These are phyloP conservation scores for Dermatemys mawii DNA, from an alignment of 2,113 vertebrate genomes.

Conservation along the genomic window DNA sequence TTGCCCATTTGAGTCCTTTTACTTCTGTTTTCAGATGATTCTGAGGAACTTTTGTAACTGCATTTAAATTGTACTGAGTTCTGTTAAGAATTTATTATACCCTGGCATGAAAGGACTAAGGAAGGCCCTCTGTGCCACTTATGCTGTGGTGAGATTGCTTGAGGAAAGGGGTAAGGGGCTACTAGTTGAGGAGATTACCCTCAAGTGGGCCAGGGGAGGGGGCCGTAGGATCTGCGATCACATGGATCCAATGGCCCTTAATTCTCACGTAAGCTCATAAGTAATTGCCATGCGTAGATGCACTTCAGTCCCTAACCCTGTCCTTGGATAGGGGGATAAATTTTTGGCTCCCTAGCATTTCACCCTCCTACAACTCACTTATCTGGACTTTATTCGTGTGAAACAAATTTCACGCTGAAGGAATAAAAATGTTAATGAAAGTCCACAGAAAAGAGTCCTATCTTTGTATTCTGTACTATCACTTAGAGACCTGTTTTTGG, in stretches of 20 bases:
- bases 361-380: background rate
- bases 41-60: background rate
- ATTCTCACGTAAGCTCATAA: background rate
- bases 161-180: background rate
- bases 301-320: background rate
- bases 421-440: background rate
- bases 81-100: background rate
- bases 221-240: background rate
- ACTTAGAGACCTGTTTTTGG: background rate
- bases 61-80: background rate
- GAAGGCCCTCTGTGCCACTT: background rate
- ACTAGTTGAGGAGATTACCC: background rate
- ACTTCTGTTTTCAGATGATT: background rate
- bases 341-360: background rate
- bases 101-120: background rate
- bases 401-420: background rate
- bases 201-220: background rate
- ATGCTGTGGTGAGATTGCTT: background rate
- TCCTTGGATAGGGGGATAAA: background rate
- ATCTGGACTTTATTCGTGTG: background rate
- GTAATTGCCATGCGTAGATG: background rate
- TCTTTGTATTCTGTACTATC: background rate
- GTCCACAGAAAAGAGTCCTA: background rate
- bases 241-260: background rate
- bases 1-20: background rate